Conservation (phyloP, 2,113 vertebrate genomes). For the Silurus asotus region DNA sequence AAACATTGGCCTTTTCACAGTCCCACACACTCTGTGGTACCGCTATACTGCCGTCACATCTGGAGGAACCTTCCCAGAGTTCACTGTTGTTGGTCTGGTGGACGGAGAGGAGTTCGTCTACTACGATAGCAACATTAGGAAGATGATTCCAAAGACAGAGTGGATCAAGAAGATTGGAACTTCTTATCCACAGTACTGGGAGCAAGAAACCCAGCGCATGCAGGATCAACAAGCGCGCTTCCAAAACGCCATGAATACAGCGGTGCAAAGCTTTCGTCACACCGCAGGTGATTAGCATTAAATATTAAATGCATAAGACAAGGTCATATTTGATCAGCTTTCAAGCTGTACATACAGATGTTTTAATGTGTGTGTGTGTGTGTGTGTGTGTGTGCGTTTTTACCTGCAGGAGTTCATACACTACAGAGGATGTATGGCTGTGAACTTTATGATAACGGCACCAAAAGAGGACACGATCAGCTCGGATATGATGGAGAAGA, state of each 20-base stretch:
- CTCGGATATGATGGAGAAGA: background rate
- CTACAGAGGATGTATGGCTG: fast-evolving
- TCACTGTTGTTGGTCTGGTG: background rate
- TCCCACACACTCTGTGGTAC: conserved; percentile 35
- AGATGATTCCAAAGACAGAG: background rate
- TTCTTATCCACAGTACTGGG: too few species aligned
- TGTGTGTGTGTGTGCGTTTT: too few species aligned
- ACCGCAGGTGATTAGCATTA: too few species aligned
- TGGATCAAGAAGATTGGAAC: fast-evolving
- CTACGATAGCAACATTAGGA: conserved; percentile 26
- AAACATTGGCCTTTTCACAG: background rate
- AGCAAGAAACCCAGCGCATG: too few species aligned
- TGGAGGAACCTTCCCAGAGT: background rate
- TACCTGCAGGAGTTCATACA: background rate
- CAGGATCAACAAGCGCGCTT: too few species aligned
- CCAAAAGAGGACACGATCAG: background rate
- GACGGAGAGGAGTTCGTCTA: conserved; percentile 42
- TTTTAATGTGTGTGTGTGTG: too few species aligned
- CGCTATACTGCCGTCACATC: conserved; percentile 2
- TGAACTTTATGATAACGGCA: background rate
- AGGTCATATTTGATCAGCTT: too few species aligned
- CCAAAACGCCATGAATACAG: too few species aligned
- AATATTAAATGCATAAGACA: too few species aligned
- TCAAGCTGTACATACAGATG: too few species aligned
- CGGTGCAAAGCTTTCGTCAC: too few species aligned